A percentile compares a stretch with the other conserved stretches of the same genome.
These are phyloP conservation scores for Poeciliopsis turneri DNA, from an alignment of 2,797 vertebrate species.

Conservation along the genomic window DNA sequence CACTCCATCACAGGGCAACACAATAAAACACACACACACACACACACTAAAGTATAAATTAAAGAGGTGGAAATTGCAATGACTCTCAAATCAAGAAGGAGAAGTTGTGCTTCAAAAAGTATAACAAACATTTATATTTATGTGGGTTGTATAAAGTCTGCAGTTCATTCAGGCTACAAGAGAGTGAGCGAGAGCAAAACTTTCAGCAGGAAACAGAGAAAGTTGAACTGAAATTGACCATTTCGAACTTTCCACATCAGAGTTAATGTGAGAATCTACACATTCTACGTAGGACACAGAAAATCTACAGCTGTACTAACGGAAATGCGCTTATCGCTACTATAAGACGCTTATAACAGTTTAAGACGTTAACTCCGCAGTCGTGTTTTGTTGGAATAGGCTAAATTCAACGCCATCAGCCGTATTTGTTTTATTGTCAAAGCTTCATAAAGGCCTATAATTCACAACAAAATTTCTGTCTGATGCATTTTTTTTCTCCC, in stretches of 20 bases:
- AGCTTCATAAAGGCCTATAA: slow-evolving; percentile 32
- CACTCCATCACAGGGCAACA: background rate
- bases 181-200: background rate
- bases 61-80: background rate
- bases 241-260: background rate
- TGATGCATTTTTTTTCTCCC: slow-evolving; percentile 39
- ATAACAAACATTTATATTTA: background rate
- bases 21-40: background rate
- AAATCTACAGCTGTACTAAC: background rate
- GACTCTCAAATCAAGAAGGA: background rate
- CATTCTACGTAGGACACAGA: background rate
- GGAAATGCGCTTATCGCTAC: background rate
- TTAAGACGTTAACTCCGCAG: background rate
- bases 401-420: background rate
- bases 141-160: background rate
- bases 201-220: background rate
- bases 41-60: background rate
- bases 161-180: background rate
- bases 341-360: background rate
- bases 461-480: background rate
- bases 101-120: background rate
- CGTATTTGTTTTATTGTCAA: background rate
- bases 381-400: background rate
- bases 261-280: background rate
- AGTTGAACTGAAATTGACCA: background rate